Conservation (phyloP, 2,888 invertebrate genomes). For the Conistra vaccinii region DNA sequence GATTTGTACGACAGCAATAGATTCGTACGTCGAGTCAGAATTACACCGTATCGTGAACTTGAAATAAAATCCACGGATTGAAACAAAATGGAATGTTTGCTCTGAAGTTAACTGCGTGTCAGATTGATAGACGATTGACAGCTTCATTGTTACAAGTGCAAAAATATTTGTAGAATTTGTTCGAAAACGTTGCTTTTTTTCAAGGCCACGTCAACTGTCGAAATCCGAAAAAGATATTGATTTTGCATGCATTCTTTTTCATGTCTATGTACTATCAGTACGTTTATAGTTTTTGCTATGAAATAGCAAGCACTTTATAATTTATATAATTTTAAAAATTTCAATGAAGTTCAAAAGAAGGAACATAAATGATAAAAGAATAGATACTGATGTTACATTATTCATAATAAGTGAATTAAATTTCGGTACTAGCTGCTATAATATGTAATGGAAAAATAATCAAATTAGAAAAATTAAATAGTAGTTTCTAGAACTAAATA, state of each 20-base stretch:
- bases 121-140: slow-evolving; percentile 64
- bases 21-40: slow-evolving; percentile 75
- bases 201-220: neutral
- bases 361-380: neutral
- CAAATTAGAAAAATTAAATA: neutral
- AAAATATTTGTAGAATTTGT: slow-evolving; percentile 23
- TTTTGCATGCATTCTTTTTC: neutral
- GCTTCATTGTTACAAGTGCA: slow-evolving; percentile 46
- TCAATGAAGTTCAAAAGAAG: neutral
- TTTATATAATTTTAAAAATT: neutral
- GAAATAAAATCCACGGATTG: slow-evolving; percentile 73
- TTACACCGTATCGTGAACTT: slow-evolving; percentile 79
- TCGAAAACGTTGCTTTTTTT: slow-evolving; percentile 16
- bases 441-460: neutral
- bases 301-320: neutral
- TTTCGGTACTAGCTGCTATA: neutral
- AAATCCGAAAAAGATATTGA: neutral
- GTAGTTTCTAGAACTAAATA: slow-evolving; percentile 50
- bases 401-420: neutral
- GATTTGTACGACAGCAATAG: slow-evolving; percentile 79
- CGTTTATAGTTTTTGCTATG: too few species aligned
- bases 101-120: slow-evolving; percentile 74
- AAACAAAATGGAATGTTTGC: slow-evolving; percentile 80
- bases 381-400: neutral
- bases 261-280: rapidly evolving